A percentile compares a stretch with the other conserved stretches of the same genome.
These are phyloP conservation scores for Eudemis profundana DNA, from an alignment of 2,888 invertebrate species.

Conservation along the genomic window DNA sequence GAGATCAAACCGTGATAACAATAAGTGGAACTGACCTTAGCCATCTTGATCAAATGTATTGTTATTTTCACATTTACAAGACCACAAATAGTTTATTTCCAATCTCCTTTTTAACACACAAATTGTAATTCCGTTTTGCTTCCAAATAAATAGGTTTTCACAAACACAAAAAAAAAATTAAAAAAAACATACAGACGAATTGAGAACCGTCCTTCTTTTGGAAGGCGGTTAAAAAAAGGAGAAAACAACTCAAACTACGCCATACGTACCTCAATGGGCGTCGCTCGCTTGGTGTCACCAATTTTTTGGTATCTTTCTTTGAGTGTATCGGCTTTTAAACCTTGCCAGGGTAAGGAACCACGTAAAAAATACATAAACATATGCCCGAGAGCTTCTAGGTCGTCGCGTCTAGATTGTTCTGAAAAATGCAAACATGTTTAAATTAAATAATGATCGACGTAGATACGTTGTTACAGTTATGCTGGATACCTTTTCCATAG, in stretches of 20 bases:
- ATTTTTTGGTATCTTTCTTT: conserved; percentile 99
- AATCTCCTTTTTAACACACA: no score
- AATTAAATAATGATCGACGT: conserved; percentile 43
- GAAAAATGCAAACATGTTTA: conserved; percentile 57
- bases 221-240: no score
- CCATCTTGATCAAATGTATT: no score
- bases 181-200: no score
- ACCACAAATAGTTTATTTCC: no score
- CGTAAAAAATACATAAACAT: conserved; percentile 99
- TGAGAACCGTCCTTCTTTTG: no score
- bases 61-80: no score
- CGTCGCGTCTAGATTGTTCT: conserved; percentile 99
- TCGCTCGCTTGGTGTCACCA: conserved; percentile 99
- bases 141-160: no score
- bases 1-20: conserved; percentile 12
- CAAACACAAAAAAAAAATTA: no score
- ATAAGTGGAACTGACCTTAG: conserved; percentile 25
- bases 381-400: conserved; percentile 99
- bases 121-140: no score
- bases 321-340: conserved; percentile 99
- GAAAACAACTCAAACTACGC: not conserved
- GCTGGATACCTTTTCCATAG: no score
- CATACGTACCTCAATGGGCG: conserved; percentile 94
- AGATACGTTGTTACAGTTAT: no score
- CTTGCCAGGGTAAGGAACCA: conserved; percentile 99